Conservation (phyloP, 2,113 vertebrate genomes). For the Grantiella picta region DNA sequence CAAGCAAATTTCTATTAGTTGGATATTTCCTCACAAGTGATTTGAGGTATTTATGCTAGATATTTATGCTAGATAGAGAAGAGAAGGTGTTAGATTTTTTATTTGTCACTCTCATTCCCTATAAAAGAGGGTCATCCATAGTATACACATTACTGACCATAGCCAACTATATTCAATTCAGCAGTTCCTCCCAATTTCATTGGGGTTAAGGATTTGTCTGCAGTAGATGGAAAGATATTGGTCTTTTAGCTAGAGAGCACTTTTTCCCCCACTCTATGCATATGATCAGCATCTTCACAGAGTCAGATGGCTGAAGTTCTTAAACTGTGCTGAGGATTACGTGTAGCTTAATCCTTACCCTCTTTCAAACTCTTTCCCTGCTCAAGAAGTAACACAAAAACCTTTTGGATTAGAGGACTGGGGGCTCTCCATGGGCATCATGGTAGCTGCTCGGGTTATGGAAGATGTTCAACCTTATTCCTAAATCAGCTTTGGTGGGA, state of each 20-base stretch:
- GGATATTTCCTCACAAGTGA: not conserved
- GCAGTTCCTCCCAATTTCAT: not conserved
- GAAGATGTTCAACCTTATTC: not conserved
- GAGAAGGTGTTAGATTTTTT: not conserved
- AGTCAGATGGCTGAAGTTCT: not conserved
- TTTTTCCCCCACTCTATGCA: not conserved
- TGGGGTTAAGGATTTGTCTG: not conserved
- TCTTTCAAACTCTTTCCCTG: not conserved
- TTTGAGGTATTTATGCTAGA: not conserved
- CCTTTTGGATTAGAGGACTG: not conserved
- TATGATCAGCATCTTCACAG: not conserved
- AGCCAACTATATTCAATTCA: not conserved
- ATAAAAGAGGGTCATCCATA: not conserved
- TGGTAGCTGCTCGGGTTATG: not conserved
- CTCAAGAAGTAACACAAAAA: not conserved
- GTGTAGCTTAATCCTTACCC: not conserved
- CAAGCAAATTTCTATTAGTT: not conserved
- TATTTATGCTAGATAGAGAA: too few species aligned
- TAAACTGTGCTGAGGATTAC: not conserved
- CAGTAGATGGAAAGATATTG: not conserved
- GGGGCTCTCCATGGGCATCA: not conserved
- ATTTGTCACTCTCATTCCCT: not conserved
- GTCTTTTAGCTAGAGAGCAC: not conserved
- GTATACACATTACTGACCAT: not conserved
- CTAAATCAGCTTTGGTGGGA: not conserved